Conservation (phyloP, 2,797 vertebrate species). For the Nyctibius grandis region DNA sequence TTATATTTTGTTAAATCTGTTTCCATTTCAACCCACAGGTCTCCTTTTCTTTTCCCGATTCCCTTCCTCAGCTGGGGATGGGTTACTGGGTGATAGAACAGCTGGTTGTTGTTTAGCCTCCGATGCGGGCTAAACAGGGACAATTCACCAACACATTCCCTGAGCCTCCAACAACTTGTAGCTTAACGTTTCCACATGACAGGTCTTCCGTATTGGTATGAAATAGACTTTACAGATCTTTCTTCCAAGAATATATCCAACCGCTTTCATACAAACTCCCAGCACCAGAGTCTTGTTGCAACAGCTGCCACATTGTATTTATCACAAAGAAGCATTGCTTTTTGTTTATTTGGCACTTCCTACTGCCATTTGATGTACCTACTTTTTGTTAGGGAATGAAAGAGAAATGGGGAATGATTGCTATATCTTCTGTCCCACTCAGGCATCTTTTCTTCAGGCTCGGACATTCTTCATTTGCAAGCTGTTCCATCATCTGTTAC, state of each 20-base stretch:
- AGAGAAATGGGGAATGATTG: neutral
- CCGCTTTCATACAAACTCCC: neutral
- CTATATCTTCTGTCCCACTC: neutral
- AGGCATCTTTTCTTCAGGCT: neutral
- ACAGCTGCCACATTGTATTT: neutral
- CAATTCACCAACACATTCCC: neutral
- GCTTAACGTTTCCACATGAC: neutral
- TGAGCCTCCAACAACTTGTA: neutral
- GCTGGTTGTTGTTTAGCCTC: no score
- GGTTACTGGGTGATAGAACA: no score
- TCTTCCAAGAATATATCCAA: neutral
- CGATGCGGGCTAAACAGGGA: no score
- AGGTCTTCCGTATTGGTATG: neutral
- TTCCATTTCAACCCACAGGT: no score
- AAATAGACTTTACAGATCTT: neutral
- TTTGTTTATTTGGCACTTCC: neutral
- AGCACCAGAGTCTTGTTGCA: neutral
- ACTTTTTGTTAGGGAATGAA: neutral
- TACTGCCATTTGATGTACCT: neutral
- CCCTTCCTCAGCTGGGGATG: no score
- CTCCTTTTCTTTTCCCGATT: no score
- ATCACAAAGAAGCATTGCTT: neutral
- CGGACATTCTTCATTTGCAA: neutral
- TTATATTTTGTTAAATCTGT: no score
- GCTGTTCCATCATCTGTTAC: neutral